These are phyloP conservation scores for Leptura quadrifasciata DNA, from an alignment of 2,888 invertebrate genomes.

Conservation along the genomic window DNA sequence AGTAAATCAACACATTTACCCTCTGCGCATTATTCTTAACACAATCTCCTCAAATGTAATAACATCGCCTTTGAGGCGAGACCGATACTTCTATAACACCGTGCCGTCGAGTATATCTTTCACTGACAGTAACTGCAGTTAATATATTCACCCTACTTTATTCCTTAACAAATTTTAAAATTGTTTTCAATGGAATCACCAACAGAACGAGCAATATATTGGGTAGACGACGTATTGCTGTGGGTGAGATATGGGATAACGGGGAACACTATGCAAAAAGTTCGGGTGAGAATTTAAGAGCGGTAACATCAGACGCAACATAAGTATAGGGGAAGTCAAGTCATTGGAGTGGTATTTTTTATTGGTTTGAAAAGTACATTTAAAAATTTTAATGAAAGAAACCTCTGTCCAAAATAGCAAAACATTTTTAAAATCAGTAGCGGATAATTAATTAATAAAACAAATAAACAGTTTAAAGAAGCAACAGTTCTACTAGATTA, in stretches of 20 bases:
- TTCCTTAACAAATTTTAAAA: constrained; percentile 53
- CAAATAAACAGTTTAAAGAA: no score
- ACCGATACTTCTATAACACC: constrained; percentile 35
- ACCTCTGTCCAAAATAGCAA: no score
- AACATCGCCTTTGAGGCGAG: constrained; percentile 13
- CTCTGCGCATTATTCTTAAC: neutral
- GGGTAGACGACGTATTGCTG: constrained; percentile 1
- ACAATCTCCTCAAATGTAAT: constrained; percentile 36
- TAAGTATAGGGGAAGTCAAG: no score
- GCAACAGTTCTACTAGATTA: no score
- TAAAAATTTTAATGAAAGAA: no score
- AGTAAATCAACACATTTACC: neutral
- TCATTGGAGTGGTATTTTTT: no score
- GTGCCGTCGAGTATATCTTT: constrained; percentile 37
- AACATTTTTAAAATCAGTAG: no score
- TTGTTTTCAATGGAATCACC: constrained; percentile 49
- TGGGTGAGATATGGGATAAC: neutral
- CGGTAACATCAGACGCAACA: neutral
- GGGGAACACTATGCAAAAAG: neutral
- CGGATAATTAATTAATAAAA: no score
- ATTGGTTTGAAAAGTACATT: no score
- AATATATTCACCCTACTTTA: constrained; percentile 50
- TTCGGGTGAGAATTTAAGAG: neutral
- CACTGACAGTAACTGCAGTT: constrained; percentile 45
- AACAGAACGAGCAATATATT: constrained; percentile 24